Evolutionary conservation across 2,113 vertebrate genomes (phyloP).

Genomic region (Diglossa brunneiventris): DNA sequence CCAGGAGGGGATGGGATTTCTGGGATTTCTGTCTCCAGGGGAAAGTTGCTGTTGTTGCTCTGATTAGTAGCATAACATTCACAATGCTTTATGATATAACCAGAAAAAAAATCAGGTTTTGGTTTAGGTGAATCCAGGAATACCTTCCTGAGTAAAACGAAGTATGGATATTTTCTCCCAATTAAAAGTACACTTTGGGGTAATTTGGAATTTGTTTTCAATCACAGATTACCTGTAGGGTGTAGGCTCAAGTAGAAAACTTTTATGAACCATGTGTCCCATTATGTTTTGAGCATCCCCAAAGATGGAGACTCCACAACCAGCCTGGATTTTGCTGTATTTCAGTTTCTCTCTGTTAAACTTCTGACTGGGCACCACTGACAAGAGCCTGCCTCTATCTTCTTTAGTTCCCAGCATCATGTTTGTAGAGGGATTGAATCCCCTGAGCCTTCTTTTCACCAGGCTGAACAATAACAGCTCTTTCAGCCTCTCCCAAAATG

Average conservation of each 20-base stretch:
- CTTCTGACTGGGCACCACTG: neutral
- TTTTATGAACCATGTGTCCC: neutral
- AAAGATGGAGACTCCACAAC: neutral
- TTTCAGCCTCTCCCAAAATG: neutral
- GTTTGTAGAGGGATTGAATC: neutral
- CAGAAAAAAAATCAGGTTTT: neutral
- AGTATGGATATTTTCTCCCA: neutral
- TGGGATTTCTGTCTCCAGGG: neutral
- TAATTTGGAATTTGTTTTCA: neutral
- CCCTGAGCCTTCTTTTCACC: neutral
- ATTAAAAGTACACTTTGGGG: neutral
- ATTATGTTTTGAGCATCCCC: neutral
- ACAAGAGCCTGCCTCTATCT: neutral
- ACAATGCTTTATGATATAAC: neutral
- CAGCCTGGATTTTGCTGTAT: neutral
- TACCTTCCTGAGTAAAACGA: neutral
- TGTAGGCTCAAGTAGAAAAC: neutral
- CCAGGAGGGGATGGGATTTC: neutral
- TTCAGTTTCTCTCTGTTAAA: neutral
- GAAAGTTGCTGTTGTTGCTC: neutral
- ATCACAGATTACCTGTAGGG: neutral
- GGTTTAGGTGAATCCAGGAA: neutral
- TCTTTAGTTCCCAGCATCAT: neutral
- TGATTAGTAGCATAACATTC: neutral
- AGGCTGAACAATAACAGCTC: neutral